Evolutionary conservation across 2,113 vertebrate genomes (phyloP).

Genomic region (Butorides virescens): DNA sequence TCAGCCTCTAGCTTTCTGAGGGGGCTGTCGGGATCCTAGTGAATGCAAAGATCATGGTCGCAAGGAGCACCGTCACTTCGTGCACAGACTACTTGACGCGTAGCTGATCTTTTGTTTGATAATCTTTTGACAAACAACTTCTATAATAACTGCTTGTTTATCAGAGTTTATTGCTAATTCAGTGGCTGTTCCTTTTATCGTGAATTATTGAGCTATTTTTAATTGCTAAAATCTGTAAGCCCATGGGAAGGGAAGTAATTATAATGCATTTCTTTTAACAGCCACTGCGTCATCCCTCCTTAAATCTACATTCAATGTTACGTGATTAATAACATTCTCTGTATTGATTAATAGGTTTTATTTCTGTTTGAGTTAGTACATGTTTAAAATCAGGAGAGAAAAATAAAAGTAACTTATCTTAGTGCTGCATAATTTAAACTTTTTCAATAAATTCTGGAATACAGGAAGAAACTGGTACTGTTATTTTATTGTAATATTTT

Average conservation of each 20-base stretch:
- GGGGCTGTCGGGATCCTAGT: background rate
- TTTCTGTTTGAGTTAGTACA: slow-evolving; percentile 45
- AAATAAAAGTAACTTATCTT: slow-evolving; percentile 13
- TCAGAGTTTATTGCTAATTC: slow-evolving; percentile 33
- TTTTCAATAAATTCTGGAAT: background rate
- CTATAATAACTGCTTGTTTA: background rate
- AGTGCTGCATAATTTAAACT: slow-evolving; percentile 30
- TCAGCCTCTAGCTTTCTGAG: background rate
- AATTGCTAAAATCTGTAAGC: slow-evolving; percentile 47
- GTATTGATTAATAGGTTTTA: slow-evolving; percentile 36
- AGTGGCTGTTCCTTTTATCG: background rate
- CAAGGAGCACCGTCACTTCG: background rate
- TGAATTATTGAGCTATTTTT: slow-evolving; percentile 44
- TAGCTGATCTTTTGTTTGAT: background rate
- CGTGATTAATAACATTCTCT: slow-evolving; percentile 37
- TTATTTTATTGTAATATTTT: slow-evolving; percentile 22
- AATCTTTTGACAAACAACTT: background rate
- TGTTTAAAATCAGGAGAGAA: slow-evolving; percentile 12
- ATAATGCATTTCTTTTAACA: slow-evolving; percentile 36
- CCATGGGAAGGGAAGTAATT: slow-evolving; percentile 4
- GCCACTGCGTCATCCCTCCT: slow-evolving; percentile 7
- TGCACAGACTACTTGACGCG: fast-evolving
- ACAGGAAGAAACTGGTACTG: background rate
- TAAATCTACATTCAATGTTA: background rate
- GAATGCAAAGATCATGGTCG: background rate